A percentile compares a stretch with the other conserved stretches of the same genome.
Evolutionary conservation across 2,888 invertebrate genomes (phyloP).

Genomic region (Nyleta sp.): DNA sequence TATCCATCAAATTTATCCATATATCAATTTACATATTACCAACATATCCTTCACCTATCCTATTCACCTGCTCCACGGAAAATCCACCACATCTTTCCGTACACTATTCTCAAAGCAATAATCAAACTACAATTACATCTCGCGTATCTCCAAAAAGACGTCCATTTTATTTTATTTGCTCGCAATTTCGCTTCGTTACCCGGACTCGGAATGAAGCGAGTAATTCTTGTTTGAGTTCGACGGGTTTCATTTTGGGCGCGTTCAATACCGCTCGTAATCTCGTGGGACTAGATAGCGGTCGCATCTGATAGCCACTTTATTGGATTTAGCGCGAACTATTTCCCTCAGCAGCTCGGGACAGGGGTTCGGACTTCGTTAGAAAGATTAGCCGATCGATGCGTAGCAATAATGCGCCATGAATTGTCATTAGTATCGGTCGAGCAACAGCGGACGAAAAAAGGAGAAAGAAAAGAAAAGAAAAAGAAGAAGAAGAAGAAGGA

Average conservation of each 20-base stretch:
- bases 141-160: too few relatives aligned
- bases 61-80: too few relatives aligned
- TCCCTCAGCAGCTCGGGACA: slow-evolving; percentile 41
- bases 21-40: too few relatives aligned
- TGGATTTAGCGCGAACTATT: slow-evolving; percentile 61
- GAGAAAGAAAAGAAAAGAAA: slow-evolving; percentile 1
- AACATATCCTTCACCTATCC: too few relatives aligned
- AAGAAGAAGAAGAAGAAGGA: too few relatives aligned
- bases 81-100: too few relatives aligned
- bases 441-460: background rate
- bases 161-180: slow-evolving; percentile 4
- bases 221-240: slow-evolving; percentile 42
- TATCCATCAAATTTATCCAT: too few relatives aligned
- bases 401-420: slow-evolving; percentile 55
- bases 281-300: slow-evolving; percentile 57
- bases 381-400: slow-evolving; percentile 60
- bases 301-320: slow-evolving; percentile 62
- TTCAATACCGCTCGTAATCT: slow-evolving; percentile 47
- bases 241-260: slow-evolving; percentile 52
- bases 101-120: background rate
- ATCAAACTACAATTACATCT: background rate
- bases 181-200: slow-evolving; percentile 19
- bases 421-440: slow-evolving; percentile 51
- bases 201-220: slow-evolving; percentile 9
- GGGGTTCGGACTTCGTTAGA: slow-evolving; percentile 59